A percentile compares a stretch with the other conserved stretches of the same genome.
Evolutionary conservation across 2,888 invertebrate genomes (phyloP).

Genomic region (Spodoptera littoralis): DNA sequence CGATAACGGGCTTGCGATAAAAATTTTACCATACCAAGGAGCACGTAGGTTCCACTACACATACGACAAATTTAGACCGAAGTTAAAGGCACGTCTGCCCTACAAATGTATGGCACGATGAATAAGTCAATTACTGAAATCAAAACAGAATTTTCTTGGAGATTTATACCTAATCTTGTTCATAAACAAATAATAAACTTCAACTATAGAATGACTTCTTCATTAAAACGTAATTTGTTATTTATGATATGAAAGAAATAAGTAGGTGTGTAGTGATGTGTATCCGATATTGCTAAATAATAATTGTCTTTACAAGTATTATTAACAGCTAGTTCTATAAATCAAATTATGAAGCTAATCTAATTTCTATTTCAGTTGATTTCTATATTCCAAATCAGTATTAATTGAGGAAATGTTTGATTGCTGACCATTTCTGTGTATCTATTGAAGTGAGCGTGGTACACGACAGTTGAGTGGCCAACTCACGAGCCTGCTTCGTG

Average conservation of each 20-base stretch:
- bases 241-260: neutral
- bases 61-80: conserved; percentile 57
- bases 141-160: too few species aligned
- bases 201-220: conserved; percentile 3
- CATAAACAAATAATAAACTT: too few species aligned
- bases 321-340: too few species aligned
- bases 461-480: conserved; percentile 67
- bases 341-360: too few species aligned
- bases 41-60: conserved; percentile 60
- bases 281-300: too few species aligned
- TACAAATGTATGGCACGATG: conserved; percentile 15
- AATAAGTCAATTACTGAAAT: conserved; percentile 4
- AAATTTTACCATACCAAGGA: conserved; percentile 82
- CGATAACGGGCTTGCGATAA: conserved; percentile 88
- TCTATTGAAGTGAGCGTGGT: conserved; percentile 71
- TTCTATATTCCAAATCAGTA: too few species aligned
- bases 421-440: conserved; percentile 14
- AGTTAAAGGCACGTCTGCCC: conserved; percentile 46
- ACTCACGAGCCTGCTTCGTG: conserved; percentile 80
- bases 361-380: too few species aligned
- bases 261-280: neutral
- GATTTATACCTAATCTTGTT: neutral
- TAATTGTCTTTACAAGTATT: too few species aligned
- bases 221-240: too few species aligned
- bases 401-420: neutral